A percentile compares a stretch with the other conserved stretches of the same genome.
phyloP scores from a whole-genome alignment of 2,888 invertebrate species.

The Disparrhopalites patrizii region DNA sequence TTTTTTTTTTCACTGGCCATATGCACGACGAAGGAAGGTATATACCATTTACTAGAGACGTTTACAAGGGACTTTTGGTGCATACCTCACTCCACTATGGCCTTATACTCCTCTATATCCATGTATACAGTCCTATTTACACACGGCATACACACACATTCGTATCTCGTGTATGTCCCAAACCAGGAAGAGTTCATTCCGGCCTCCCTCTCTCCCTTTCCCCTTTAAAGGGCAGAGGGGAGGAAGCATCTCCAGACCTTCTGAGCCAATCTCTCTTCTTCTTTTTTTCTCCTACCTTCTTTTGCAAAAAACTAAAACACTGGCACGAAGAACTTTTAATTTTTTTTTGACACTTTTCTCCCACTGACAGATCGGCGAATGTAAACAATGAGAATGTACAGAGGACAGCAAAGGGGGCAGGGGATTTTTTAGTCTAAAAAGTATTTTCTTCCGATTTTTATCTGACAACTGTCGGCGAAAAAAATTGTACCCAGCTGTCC shows the following conservation, averaged over 20 bases:
- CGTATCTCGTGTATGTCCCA: not conserved
- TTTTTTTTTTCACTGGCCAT: no score
- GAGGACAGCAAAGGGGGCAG: not conserved
- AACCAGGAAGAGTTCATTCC: constrained; percentile 13
- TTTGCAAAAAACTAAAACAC: not conserved
- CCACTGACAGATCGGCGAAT: not conserved
- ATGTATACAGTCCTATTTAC: not conserved
- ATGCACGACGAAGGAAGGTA: no score
- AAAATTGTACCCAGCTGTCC: no score
- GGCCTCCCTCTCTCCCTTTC: not conserved
- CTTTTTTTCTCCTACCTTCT: not conserved
- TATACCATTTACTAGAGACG: no score
- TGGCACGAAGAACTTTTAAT: not conserved
- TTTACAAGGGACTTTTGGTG: no score
- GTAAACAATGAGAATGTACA: no score
- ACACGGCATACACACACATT: not conserved
- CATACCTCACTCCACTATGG: no score
- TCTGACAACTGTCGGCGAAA: no score
- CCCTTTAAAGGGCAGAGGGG: not conserved
- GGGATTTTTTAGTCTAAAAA: not conserved
- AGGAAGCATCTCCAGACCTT: no score
- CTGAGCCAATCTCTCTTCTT: no score
- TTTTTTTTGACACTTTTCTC: constrained; percentile 1
- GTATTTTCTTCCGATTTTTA: no score
- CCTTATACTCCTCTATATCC: no score